Percentiles rank a stretch among this genome's conserved stretches.
These are phyloP conservation scores for Rhinichthys osculus DNA, from an alignment of 2,797 vertebrate genomes.

Conservation along the genomic window DNA sequence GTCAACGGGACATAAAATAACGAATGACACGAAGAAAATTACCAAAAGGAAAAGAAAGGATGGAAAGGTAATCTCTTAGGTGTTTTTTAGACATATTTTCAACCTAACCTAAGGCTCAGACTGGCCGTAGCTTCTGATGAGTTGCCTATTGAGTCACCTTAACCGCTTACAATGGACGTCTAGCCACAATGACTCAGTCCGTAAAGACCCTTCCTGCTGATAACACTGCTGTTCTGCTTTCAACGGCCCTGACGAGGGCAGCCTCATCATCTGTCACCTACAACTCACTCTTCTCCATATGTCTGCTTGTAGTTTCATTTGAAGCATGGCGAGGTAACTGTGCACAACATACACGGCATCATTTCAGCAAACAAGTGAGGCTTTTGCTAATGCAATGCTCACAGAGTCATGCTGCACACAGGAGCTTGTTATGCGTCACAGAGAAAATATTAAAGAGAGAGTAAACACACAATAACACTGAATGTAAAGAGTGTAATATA, in stretches of 20 bases:
- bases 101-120: neutral
- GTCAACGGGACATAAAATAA: neutral
- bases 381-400: slow-evolving; percentile 7
- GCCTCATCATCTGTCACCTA: neutral
- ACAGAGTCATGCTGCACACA: neutral
- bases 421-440: neutral
- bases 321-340: neutral
- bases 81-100: neutral
- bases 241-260: neutral
- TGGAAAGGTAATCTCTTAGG: neutral
- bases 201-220: neutral
- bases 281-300: neutral
- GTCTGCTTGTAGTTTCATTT: neutral
- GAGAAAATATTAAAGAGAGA: neutral
- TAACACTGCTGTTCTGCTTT: neutral
- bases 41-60: neutral
- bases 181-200: slow-evolving; percentile 5
- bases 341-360: neutral
- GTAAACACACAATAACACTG: neutral
- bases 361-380: neutral
- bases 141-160: slow-evolving; percentile 11
- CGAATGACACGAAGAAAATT: neutral
- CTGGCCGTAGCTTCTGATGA: neutral
- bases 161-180: neutral
- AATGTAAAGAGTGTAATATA: neutral